Conservation (phyloP, 2,113 vertebrate genomes). For the Cryptomyrus ogoouensis region DNA sequence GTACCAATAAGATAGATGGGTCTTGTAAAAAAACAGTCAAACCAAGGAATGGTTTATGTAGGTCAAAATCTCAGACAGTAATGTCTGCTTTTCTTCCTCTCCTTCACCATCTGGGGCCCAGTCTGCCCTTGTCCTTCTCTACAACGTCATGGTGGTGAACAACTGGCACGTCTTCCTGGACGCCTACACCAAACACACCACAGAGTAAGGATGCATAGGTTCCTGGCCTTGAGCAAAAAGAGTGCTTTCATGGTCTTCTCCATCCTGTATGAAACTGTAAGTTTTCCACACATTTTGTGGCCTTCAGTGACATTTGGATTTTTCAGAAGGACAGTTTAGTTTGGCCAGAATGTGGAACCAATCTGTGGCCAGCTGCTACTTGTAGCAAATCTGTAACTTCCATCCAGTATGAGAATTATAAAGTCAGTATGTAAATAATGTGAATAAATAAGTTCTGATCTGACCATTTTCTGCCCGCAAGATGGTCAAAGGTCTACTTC, state of each 20-base stretch:
- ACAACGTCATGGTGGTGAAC: slow-evolving; percentile 93
- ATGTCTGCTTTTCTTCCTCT: neutral
- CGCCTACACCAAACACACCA: slow-evolving; percentile 73
- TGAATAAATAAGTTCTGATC: slow-evolving; percentile 1
- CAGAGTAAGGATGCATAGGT: neutral
- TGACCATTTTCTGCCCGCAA: slow-evolving; percentile 39
- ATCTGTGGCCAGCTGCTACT: neutral
- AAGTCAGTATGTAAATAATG: neutral
- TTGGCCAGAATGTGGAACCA: neutral
- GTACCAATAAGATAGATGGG: neutral
- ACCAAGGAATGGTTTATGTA: neutral
- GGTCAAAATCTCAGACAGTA: neutral
- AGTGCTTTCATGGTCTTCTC: neutral
- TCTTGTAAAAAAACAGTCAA: neutral
- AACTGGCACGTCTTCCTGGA: slow-evolving; percentile 98
- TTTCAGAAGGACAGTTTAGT: neutral
- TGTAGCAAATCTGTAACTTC: neutral
- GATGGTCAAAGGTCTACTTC: slow-evolving; percentile 92
- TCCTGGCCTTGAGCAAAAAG: neutral
- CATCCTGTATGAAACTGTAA: neutral
- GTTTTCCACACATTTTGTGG: neutral
- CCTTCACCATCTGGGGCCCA: slow-evolving; percentile 32
- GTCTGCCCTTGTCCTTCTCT: slow-evolving; percentile 84
- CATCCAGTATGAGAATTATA: neutral
- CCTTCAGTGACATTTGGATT: neutral